Conservation (phyloP, 2,797 vertebrate genomes). For the Sphenodon punctatus region DNA sequence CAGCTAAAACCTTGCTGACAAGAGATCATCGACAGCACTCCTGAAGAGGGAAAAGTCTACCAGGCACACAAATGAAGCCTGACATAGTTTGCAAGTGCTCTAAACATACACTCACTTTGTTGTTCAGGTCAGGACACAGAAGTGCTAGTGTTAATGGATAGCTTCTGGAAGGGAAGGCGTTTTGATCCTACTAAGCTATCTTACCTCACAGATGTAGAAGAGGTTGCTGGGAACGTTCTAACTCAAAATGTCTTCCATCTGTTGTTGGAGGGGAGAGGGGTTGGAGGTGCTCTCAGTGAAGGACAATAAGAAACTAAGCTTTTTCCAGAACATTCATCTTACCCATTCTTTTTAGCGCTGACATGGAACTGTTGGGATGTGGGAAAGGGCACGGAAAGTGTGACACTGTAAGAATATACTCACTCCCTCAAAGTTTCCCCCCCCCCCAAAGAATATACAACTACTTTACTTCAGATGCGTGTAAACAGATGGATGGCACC, state of each 20-base stretch:
- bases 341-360: background rate
- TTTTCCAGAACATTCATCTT: no score
- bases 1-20: background rate
- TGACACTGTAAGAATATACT: no score
- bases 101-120: no score
- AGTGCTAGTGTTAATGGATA: background rate
- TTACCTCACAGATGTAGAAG: background rate
- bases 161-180: no score
- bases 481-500: no score
- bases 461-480: background rate
- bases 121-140: no score
- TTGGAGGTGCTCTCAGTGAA: background rate
- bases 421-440: no score
- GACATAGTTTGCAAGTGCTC: no score
- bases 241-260: background rate
- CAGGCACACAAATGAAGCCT: no score
- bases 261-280: no score
- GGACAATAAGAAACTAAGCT: rapidly evolving
- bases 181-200: rapidly evolving
- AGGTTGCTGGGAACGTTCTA: background rate
- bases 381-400: no score
- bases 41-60: background rate
- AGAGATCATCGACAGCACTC: background rate
- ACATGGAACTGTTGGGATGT: no score
- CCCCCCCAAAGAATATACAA: background rate